Evolutionary conservation across 2,113 vertebrate species (phyloP), one percentile per base, ranked within the genome.

Genomic region (Nipponia nippon): DNA sequence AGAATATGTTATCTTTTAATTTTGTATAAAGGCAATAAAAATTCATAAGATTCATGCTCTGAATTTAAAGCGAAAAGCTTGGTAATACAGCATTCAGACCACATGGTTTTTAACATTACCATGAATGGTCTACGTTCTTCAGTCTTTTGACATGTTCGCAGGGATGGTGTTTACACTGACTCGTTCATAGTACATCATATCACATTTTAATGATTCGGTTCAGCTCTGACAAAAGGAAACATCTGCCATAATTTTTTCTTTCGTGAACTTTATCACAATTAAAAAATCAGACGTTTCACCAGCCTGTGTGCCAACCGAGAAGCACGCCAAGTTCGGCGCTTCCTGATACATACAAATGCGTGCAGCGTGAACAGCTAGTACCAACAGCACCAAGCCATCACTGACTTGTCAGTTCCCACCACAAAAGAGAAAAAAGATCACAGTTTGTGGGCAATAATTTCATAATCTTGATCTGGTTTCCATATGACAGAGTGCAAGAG

Each of bases 191-290:
- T 75, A 87, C 83, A 95, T 89, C 92, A 85, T 83, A 70, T 92
- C 82, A 95, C 89, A 88, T 90, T 93, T 95, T 97, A 97, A 93
- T 89, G 95, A 95, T 80, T 93, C 76, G 73, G 72, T 90, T 91
- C 26, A 3, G 55, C 65, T 91, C 93, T 82, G 91, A 97, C 95
- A 94, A 96, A 97, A 94, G 87, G 93, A 96, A 96, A 93, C 91
- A 92, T 93, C 88, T 97, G 93, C 92, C 71, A 56, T 70, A 63
- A 40, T 96, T 93, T 95, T 56, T 94, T 92, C 92, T 90, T 91
- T 58, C 58, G 14, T 97, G 97, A 97, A 97, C 97, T 97, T 97
- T 98, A 94, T 91, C 97, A 96, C 92, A 89, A 95, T 95, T 97
- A 96, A 90, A 96, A 96, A 96, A 97, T 94, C 90, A 93, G 95